A percentile compares a stretch with the other conserved stretches of the same genome.
phyloP scores from a whole-genome alignment of 1,140 invertebrate species.

The Ips typographus region DNA sequence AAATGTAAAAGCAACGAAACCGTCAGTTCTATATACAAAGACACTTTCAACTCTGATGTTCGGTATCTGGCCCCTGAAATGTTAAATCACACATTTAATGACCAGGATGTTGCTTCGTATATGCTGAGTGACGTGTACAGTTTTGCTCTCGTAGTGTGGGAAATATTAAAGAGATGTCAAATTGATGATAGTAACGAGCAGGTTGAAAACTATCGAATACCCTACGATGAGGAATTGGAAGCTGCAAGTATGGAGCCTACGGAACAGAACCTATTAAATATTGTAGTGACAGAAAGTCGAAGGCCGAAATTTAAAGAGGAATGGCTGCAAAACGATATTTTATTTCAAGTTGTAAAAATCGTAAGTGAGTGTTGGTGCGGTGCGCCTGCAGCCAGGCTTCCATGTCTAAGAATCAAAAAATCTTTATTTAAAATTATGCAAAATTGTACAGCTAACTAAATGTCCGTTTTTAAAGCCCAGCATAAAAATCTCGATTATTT shows the following conservation, averaged over 20 bases:
- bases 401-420: conserved; percentile 89
- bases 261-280: conserved; percentile 82
- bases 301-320: conserved; percentile 74
- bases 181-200: conserved; percentile 56
- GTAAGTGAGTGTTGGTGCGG: conserved; percentile 93
- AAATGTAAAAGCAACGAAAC: conserved; percentile 55
- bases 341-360: conserved; percentile 72
- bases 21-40: neutral
- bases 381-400: conserved; percentile 83
- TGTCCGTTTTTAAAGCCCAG: too few species aligned
- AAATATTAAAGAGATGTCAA: conserved; percentile 74
- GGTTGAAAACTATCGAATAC: conserved; percentile 78
- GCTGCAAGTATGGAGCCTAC: conserved; percentile 80
- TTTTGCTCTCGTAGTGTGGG: conserved; percentile 89
- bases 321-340: conserved; percentile 74
- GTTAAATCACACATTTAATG: conserved; percentile 76
- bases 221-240: conserved; percentile 79
- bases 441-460: too few species aligned
- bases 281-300: conserved; percentile 76
- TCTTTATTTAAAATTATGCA: neutral
- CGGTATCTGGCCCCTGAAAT: conserved; percentile 91
- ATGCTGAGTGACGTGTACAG: conserved; percentile 96
- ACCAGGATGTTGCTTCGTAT: conserved; percentile 83
- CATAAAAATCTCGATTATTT: too few species aligned
- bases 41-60: conserved; percentile 63